Conservation (phyloP, 2,888 invertebrate genomes). For the Polydrusus cervinus region DNA sequence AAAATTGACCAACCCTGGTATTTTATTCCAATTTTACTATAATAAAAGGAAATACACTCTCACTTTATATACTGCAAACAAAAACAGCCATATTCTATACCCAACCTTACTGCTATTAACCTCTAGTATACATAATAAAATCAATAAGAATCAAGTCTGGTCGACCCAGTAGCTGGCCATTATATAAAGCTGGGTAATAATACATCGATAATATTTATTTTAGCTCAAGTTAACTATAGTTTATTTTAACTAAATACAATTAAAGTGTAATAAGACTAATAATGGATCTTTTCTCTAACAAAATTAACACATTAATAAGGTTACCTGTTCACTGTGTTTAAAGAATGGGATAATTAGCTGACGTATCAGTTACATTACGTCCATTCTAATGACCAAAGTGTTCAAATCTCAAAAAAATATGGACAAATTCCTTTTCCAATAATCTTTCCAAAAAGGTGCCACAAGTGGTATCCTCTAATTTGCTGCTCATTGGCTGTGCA, state of each 20-base stretch:
- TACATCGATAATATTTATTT: not conserved
- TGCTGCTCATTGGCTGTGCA: no score
- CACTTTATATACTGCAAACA: not conserved
- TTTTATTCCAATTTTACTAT: not conserved
- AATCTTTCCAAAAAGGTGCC: no score
- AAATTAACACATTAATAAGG: no score
- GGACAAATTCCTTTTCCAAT: no score
- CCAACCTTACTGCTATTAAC: not conserved
- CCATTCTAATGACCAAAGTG: no score
- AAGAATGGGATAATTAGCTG: no score
- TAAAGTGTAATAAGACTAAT: not conserved
- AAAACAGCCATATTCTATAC: not conserved
- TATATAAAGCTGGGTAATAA: conserved; percentile 5
- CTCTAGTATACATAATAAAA: conserved; percentile 21
- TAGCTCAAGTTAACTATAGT: not conserved
- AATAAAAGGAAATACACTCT: conserved; percentile 4
- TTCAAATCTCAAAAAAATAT: no score
- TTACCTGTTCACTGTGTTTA: no score
- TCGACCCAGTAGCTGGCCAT: not conserved
- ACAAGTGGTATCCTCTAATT: no score
- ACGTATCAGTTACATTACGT: no score
- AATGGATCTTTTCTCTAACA: no score
- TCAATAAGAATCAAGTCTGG: conserved; percentile 38
- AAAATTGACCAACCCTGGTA: conserved; percentile 1
- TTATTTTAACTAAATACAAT: no score